A percentile compares a stretch with the other conserved stretches of the same genome.
These are phyloP conservation scores for Eupithecia subfuscata DNA, from an alignment of 2,888 invertebrate genomes.

Conservation along the genomic window DNA sequence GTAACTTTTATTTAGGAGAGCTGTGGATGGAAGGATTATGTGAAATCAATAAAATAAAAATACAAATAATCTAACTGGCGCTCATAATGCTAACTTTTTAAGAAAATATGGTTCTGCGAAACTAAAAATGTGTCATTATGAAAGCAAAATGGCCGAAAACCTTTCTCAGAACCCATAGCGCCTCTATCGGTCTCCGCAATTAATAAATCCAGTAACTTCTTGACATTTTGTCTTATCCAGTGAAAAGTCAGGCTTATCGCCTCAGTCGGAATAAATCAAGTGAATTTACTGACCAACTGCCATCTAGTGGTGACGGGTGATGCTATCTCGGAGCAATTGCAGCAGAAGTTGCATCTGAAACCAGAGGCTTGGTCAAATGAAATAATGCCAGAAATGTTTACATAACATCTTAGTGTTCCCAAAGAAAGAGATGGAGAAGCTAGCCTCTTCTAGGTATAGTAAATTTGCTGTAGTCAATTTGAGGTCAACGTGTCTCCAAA, in stretches of 20 bases:
- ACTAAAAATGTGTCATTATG: too few species aligned
- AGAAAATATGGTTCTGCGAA: too few species aligned
- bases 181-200: not conserved
- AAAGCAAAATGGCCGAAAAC: not conserved
- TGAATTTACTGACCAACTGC: conserved; percentile 35
- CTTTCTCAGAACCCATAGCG: not conserved
- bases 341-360: not conserved
- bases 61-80: too few species aligned
- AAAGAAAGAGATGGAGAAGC: too few species aligned
- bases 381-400: not conserved
- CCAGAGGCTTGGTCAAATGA: not conserved
- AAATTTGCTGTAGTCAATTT: too few species aligned
- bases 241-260: conserved; percentile 38
- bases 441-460: too few species aligned
- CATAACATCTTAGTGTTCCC: too few species aligned
- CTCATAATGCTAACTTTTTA: too few species aligned
- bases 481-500: too few species aligned
- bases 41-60: too few species aligned
- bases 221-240: conserved; percentile 37
- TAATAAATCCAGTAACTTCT: conserved; percentile 25
- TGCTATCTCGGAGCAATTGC: conserved; percentile 54
- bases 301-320: conserved; percentile 61
- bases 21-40: too few species aligned
- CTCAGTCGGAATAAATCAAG: conserved; percentile 33
- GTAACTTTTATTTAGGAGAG: too few species aligned